Evolutionary conservation across 2,113 vertebrate genomes (phyloP).

Genomic region (Pseudonaja textilis): DNA sequence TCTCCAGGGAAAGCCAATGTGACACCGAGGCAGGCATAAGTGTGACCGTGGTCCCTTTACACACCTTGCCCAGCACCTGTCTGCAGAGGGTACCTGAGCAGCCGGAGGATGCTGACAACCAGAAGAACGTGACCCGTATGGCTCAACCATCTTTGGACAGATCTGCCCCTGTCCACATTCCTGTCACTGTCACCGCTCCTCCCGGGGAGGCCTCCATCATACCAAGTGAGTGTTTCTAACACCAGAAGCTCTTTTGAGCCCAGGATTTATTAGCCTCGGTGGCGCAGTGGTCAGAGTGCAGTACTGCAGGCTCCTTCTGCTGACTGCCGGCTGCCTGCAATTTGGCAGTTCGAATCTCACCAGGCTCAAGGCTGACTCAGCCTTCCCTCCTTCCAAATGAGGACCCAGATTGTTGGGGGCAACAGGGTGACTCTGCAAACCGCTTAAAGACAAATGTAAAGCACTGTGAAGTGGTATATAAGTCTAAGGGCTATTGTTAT

Average conservation of each 20-base stretch:
- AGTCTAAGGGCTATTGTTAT: no score
- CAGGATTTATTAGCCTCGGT: no score
- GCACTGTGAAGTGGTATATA: no score
- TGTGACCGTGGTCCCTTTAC: slow-evolving; percentile 46
- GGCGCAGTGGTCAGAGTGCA: no score
- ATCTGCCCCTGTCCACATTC: slow-evolving; percentile 74
- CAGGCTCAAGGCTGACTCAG: no score
- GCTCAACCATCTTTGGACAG: slow-evolving; percentile 72
- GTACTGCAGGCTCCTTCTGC: no score
- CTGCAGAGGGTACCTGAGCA: slow-evolving; percentile 76
- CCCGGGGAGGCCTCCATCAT: slow-evolving; percentile 80
- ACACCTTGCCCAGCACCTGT: slow-evolving; percentile 73
- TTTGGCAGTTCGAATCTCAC: no score
- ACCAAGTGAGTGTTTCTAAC: slow-evolving; percentile 77
- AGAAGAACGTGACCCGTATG: slow-evolving; percentile 82
- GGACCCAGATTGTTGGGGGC: no score
- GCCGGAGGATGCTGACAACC: slow-evolving; percentile 88
- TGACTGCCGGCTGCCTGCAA: no score
- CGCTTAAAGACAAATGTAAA: no score
- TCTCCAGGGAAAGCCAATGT: slow-evolving; percentile 77
- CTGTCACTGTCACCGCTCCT: slow-evolving; percentile 80
- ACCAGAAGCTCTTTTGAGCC: not conserved
- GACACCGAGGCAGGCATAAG: slow-evolving; percentile 73
- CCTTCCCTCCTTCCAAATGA: no score
- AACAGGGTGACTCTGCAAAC: no score